Evolutionary conservation across 2,888 invertebrate species (phyloP), one percentile per base, ranked within the genome.

Genomic region (Xanthorhoe designata): DNA sequence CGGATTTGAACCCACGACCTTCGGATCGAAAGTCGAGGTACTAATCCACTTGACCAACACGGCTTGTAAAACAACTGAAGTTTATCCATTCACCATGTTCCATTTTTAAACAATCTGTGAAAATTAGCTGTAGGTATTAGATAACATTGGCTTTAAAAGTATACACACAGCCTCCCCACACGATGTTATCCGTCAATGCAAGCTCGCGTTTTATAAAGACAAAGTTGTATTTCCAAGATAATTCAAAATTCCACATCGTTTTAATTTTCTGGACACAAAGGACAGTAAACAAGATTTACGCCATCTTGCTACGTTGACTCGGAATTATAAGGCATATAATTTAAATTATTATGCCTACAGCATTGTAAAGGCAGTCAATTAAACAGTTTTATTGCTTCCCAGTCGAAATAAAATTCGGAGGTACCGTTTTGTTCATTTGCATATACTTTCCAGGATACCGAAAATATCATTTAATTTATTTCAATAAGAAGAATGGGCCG

Each of bases 311-410:
- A 62, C 57, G 64, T 61, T 52, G 66, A 65, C 61, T 67, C 42
- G 47, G 47, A 35, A 54, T 68, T 64, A 68, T 60, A 63, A 67
- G 50, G 47, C 50, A 50, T 55, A 64, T 51, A 61, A 19, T 45
- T 49, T 55, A 35, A 64, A 65, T 69, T 62, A 72, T 72, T 53
- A 71, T 64, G 54, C 61, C 68, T 64, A 66, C 61, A 58, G 61
- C 65, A 64, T 71, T 68, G 60, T 66, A 64, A 68, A 56, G 56
- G 68, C 52, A 47, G 58, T 49, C 45, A 57, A 61, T 72, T 68
- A 51, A 66, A 57, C 35, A 45, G 9, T 56, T 69, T 68, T 68
- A 72, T 55, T 47, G 52, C 60, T 60, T 17, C 54, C 62, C 66
- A 66, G 62, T 63, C 56, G 56, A 65, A 64, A 66, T 66, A 55